Conservation (phyloP, 2,888 invertebrate species). For the Autographa pulchrina region DNA sequence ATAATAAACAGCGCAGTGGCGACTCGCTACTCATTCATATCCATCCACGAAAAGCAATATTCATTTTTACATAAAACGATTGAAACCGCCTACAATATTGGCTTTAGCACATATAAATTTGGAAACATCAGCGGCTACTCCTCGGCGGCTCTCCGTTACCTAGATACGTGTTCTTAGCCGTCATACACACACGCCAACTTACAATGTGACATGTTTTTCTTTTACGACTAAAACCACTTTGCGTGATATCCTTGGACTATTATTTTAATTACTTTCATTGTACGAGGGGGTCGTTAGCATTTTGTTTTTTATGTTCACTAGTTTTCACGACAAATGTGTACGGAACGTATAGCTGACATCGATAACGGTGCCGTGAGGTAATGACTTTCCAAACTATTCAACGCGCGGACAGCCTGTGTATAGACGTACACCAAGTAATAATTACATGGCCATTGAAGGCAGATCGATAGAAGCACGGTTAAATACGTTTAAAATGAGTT, state of each 20-base stretch:
- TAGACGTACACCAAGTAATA: conserved; percentile 67
- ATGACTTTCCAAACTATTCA: conserved; percentile 77
- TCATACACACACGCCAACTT: conserved; percentile 59
- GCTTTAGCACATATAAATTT: conserved; percentile 70
- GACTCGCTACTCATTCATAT: conserved; percentile 86
- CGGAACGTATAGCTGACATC: conserved; percentile 65
- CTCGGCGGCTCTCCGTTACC: conserved; percentile 61
- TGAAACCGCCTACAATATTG: conserved; percentile 76
- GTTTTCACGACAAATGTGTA: conserved; percentile 72
- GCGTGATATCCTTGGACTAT: conserved; percentile 84
- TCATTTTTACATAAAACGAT: conserved; percentile 82
- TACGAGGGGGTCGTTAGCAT: conserved; percentile 77
- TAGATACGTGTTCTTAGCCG: conserved; percentile 57
- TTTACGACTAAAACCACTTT: conserved; percentile 76
- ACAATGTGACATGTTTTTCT: conserved; percentile 68
- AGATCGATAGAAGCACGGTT: conserved; percentile 72
- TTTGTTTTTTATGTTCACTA: conserved; percentile 73
- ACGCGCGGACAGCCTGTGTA: conserved; percentile 42
- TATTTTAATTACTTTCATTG: conserved; percentile 87
- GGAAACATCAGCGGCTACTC: conserved; percentile 53
- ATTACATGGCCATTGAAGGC: conserved; percentile 70
- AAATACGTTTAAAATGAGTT: conserved; percentile 68
- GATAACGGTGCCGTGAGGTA: conserved; percentile 69
- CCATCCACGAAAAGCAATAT: conserved; percentile 84
- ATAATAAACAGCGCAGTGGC: conserved; percentile 86